Base-by-base conservation (phyloP, 2,113 vertebrate species). In the Stigmatopora argus region DNA sequence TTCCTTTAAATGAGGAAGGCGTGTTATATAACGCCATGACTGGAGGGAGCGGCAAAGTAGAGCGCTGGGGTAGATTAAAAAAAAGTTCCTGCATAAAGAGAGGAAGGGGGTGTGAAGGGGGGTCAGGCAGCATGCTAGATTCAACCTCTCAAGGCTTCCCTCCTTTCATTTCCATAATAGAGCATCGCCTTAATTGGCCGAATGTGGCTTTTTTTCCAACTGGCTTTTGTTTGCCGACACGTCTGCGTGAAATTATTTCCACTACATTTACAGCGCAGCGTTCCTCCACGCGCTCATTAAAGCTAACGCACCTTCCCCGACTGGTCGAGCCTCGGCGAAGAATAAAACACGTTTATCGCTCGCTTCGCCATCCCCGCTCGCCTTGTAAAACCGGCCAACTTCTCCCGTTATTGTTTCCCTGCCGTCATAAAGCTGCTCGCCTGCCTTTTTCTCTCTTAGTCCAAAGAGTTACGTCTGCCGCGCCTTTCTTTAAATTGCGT, bases 101-200 rank as follows among this genome's bases (percentile, higher is more conserved):
- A 72, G 67, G 10, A 44, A 44, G 49, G 55, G 46, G 23, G 21
- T 26, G 38, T n/a, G 34, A 41, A 21, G 60, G 66, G 65, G 68
- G 65, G 2, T 55, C 59, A 17, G 72, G 66, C 69, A 71, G 67
- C 66, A 67, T 65, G 77, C 52, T 62, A 61, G 19, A 67, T 46
- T 52, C 63, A 45, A 41, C 35, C 70, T 63, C 71, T 59, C 72
- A 58, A 71, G 68, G 74, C 82, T 74, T 5, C 78, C 48, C 60
- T 51, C 64, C 76, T 78, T 74, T 85, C 81, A 84, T 89, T 82
- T 83, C 64, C 83, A 88, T 89, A 87, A 89, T 87, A 85, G 86
- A 84, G 84, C 82, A 74, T 82, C 85, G 72, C 66, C 78, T 80
- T 87, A 89, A 89, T 87, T 89, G 87, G 82, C 75, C 38, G 76